phyloP scores from a whole-genome alignment of 37 sponge, comb jelly and placozoan genomes.

The Chondrosia reniformis region DNA sequence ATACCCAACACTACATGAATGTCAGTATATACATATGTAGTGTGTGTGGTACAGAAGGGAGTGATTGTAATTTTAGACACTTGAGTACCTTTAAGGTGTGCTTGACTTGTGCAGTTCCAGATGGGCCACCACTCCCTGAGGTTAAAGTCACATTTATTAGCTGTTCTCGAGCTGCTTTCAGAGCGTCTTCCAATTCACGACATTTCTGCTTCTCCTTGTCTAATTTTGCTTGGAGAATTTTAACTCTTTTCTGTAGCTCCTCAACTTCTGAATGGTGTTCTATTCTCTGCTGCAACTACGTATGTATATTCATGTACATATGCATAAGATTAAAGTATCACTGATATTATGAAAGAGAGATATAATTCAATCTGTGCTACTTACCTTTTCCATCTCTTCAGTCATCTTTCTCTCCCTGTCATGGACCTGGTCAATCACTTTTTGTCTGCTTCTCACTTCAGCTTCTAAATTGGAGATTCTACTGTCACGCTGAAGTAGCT shows the following conservation, averaged over 20 bases:
- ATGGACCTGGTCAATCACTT: constrained; percentile 25
- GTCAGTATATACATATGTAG: too few relatives aligned
- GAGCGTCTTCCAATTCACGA: constrained; percentile 19
- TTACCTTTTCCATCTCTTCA: constrained; percentile 16
- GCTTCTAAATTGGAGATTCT: constrained; percentile 2
- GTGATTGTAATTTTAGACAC: too few relatives aligned
- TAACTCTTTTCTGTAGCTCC: constrained; percentile 28
- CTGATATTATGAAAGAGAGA: neutral
- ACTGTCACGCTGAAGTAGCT: neutral
- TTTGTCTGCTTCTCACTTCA: constrained; percentile 5
- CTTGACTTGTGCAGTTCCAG: too few relatives aligned
- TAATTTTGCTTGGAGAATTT: constrained; percentile 35
- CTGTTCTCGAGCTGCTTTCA: neutral
- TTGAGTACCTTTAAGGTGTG: too few relatives aligned
- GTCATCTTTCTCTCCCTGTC: constrained; percentile 13
- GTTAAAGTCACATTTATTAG: too few relatives aligned
- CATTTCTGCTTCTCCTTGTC: constrained; percentile 37
- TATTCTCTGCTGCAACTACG: constrained; percentile 15
- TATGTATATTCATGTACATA: neutral
- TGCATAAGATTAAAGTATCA: neutral
- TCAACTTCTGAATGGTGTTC: constrained; percentile 24
- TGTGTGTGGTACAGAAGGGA: too few relatives aligned
- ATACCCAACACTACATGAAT: too few relatives aligned
- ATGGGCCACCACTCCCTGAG: neutral
- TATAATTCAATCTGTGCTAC: neutral